These are phyloP conservation scores for Lepidothrix coronata DNA, from an alignment of 2,113 vertebrate genomes.

Conservation along the genomic window DNA sequence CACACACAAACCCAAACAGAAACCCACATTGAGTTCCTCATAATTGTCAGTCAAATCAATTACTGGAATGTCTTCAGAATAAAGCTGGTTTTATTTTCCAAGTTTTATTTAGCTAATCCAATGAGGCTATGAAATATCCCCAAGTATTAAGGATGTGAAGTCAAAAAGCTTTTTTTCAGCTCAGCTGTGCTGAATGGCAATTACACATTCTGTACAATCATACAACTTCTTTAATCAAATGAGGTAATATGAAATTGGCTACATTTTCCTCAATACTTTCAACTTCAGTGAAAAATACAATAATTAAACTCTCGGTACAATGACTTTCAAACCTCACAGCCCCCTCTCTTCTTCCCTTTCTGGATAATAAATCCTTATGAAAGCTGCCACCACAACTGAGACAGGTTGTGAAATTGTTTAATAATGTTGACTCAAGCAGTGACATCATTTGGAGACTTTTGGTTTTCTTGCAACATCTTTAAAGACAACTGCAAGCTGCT, in stretches of 20 bases:
- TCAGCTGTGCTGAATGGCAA: slow-evolving; percentile 25
- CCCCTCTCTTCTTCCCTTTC: slow-evolving; percentile 13
- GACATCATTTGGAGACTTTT: slow-evolving; percentile 56
- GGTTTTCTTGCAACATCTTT: slow-evolving; percentile 9
- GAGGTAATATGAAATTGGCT: slow-evolving; percentile 54
- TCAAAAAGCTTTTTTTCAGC: not conserved
- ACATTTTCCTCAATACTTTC: slow-evolving; percentile 56
- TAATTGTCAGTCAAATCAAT: not conserved
- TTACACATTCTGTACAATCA: slow-evolving; percentile 55
- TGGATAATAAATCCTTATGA: slow-evolving; percentile 72
- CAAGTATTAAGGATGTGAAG: not conserved
- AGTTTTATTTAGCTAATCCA: not conserved
- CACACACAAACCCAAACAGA: not conserved
- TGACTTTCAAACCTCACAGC: slow-evolving; percentile 63
- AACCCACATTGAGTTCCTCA: not conserved
- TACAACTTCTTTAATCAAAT: slow-evolving; percentile 65
- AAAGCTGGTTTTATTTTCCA: not conserved
- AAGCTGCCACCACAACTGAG: slow-evolving; percentile 55
- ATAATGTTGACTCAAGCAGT: slow-evolving; percentile 68
- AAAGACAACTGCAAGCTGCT: not conserved
- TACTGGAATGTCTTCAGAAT: not conserved
- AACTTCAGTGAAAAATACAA: slow-evolving; percentile 69
- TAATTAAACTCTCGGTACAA: slow-evolving; percentile 70
- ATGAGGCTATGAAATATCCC: not conserved
- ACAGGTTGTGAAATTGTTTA: slow-evolving; percentile 67